Conservation (phyloP, 2,113 vertebrate genomes). For the Pedionomus torquatus region DNA sequence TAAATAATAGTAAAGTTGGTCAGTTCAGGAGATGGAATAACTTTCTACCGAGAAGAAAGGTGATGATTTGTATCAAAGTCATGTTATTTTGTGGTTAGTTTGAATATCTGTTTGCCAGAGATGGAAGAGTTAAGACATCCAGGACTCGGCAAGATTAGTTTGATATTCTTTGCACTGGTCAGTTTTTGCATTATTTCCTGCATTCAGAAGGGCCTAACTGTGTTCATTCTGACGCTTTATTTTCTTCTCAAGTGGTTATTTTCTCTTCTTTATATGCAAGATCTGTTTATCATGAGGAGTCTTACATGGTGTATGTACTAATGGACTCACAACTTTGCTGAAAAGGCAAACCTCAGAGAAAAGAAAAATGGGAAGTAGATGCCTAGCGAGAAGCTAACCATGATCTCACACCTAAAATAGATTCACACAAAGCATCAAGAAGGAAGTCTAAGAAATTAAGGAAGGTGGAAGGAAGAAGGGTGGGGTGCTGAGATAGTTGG, state of each 20-base stretch:
- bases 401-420: slow-evolving; percentile 29
- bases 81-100: background rate
- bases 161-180: background rate
- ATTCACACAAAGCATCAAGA: background rate
- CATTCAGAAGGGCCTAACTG: background rate
- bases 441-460: slow-evolving; percentile 68
- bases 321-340: background rate
- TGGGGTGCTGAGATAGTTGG: slow-evolving; percentile 52
- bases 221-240: background rate
- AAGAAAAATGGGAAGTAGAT: slow-evolving; percentile 52
- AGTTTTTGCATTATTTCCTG: background rate
- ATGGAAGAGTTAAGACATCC: background rate
- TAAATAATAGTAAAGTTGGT: background rate
- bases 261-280: background rate
- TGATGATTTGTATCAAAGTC: background rate
- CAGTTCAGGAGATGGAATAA: background rate
- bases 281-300: background rate
- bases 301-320: background rate
- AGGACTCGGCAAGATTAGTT: background rate
- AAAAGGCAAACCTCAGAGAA: slow-evolving; percentile 7
- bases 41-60: background rate
- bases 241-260: background rate
- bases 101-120: background rate
- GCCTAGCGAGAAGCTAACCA: background rate
- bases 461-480: slow-evolving; percentile 70